These are phyloP conservation scores for Eonycteris spelaea DNA, from an alignment of 2,113 vertebrate species.

Conservation along the genomic window DNA sequence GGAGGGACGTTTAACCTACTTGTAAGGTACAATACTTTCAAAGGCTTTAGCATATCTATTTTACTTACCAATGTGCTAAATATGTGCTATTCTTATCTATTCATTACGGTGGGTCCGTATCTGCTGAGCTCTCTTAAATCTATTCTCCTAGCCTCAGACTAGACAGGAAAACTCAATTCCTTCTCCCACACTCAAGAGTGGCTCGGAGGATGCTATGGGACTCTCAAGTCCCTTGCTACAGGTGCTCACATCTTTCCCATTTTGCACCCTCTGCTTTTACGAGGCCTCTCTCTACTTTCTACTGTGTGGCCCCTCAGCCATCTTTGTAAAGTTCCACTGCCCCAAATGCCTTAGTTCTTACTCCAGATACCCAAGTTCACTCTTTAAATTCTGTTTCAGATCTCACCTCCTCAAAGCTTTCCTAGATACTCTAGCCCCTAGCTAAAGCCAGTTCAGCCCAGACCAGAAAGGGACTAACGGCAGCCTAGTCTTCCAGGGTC, in stretches of 20 bases:
- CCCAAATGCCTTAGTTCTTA: not conserved
- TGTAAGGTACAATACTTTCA: not conserved
- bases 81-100: not conserved
- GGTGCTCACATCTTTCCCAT: not conserved
- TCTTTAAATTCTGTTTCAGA: not conserved
- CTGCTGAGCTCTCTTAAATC: not conserved
- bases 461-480: not conserved
- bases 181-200: not conserved
- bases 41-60: not conserved
- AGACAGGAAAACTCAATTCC: not conserved
- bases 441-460: not conserved
- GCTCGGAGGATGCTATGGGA: not conserved
- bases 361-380: not conserved
- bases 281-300: not conserved
- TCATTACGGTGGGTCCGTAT: not conserved
- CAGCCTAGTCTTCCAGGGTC: not conserved
- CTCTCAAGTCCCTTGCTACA: not conserved
- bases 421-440: not conserved
- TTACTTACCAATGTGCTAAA: not conserved
- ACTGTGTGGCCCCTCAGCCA: accelerated
- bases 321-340: not conserved
- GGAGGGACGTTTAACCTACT: not conserved
- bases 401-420: not conserved
- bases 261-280: not conserved
- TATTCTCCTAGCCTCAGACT: not conserved